Conservation (phyloP, 2,113 vertebrate species). For the Hippocampus comes region DNA sequence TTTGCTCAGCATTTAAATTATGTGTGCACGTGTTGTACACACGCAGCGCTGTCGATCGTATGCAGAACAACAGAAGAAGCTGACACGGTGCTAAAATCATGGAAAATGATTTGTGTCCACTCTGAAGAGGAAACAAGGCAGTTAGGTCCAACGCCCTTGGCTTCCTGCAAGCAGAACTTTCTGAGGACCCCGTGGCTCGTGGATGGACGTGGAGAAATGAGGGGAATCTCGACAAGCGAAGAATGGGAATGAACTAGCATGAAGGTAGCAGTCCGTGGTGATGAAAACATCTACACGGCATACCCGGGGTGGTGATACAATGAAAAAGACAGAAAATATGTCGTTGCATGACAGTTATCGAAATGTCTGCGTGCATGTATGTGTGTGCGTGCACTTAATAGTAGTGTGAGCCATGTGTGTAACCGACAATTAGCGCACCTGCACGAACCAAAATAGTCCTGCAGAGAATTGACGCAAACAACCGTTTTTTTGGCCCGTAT, state of each 20-base stretch:
- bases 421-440: slow-evolving; percentile 3
- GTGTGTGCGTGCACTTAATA: not conserved
- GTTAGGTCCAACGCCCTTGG: slow-evolving; percentile 59
- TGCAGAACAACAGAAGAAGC: not conserved
- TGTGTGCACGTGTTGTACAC: too few relatives aligned
- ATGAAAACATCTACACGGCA: slow-evolving; percentile 29
- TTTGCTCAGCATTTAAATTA: too few relatives aligned
- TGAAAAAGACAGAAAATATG: not conserved
- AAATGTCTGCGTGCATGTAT: not conserved
- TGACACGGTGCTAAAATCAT: slow-evolving; percentile 7
- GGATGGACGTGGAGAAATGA: slow-evolving; percentile 46
- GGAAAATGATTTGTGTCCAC: slow-evolving; percentile 17
- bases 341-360: not conserved
- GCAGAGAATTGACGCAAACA: not conserved
- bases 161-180: slow-evolving; percentile 58
- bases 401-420: not conserved
- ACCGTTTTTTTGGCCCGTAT: too few relatives aligned
- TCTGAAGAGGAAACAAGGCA: slow-evolving; percentile 45
- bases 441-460: not conserved
- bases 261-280: not conserved
- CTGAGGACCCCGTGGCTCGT: slow-evolving; percentile 56
- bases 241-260: slow-evolving; percentile 9
- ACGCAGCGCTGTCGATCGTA: not conserved
- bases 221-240: slow-evolving; percentile 28
- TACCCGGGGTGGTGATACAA: not conserved